Evolutionary conservation across 2,113 vertebrate genomes (phyloP).

Genomic region (Vombatus ursinus): DNA sequence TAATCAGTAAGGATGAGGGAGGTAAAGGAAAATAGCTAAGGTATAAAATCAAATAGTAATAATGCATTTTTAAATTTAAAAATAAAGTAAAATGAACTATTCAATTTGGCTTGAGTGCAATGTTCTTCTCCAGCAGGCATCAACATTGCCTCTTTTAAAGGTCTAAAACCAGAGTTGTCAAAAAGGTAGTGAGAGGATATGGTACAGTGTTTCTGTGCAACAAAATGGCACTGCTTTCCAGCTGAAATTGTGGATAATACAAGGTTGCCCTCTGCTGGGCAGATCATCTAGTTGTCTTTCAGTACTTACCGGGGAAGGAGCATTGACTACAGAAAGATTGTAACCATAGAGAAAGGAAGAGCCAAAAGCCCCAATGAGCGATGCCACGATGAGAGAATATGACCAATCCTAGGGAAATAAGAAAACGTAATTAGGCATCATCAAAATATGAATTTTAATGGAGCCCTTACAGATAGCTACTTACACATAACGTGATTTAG

Average conservation of each 20-base stretch:
- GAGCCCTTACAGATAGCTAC: neutral
- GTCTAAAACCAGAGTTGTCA: neutral
- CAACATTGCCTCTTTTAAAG: neutral
- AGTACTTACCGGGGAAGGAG: conserved; percentile 89
- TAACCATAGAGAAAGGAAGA: conserved; percentile 95
- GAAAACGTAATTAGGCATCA: neutral
- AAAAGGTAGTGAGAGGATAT: neutral
- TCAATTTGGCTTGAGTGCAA: neutral
- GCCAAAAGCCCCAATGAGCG: conserved; percentile 90
- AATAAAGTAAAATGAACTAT: neutral
- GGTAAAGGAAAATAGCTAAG: neutral
- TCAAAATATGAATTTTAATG: neutral
- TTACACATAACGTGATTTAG: neutral
- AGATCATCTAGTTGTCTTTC: accelerated
- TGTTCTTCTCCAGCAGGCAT: too few relatives aligned
- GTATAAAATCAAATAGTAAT: too few relatives aligned
- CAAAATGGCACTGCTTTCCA: neutral
- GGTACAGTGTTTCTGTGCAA: neutral
- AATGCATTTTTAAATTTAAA: too few relatives aligned
- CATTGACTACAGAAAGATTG: conserved; percentile 93
- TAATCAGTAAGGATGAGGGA: neutral
- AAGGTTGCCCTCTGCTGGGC: conserved; percentile 1
- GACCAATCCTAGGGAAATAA: conserved; percentile 85
- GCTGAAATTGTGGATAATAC: neutral
- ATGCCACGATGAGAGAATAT: conserved; percentile 85